Percentiles rank a stretch among this genome's conserved stretches.
phyloP scores from a whole-genome alignment of 2,888 invertebrate species.

The Athalia circularis region DNA sequence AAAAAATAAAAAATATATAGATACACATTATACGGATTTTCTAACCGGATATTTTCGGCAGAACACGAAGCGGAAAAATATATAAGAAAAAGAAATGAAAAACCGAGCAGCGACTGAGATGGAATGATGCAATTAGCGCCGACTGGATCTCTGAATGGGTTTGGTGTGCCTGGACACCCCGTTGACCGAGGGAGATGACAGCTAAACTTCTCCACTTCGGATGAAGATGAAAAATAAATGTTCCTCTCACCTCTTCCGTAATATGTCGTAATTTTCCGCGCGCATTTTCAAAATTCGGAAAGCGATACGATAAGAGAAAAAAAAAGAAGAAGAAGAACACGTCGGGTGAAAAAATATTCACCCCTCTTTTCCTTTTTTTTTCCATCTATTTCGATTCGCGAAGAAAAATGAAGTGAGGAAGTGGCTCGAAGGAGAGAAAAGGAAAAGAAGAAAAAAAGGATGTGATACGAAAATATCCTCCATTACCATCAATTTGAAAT shows the following conservation, averaged over 20 bases:
- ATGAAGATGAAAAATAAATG: constrained; percentile 33
- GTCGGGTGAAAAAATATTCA: too few species aligned
- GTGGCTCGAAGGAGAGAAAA: too few species aligned
- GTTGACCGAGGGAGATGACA: constrained; percentile 40
- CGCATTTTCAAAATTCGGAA: background rate
- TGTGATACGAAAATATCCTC: too few species aligned
- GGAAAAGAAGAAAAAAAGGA: too few species aligned
- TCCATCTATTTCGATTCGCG: too few species aligned
- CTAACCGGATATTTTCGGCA: background rate
- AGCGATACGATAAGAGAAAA: background rate
- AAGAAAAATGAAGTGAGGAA: too few species aligned
- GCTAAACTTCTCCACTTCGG: constrained; percentile 3
- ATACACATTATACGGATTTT: background rate
- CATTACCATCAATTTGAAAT: too few species aligned
- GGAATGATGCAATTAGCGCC: constrained; percentile 39
- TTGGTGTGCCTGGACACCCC: constrained; percentile 33
- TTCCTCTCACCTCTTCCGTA: background rate
- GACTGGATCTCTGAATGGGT: constrained; percentile 37
- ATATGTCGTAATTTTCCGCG: background rate
- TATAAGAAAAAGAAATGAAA: background rate
- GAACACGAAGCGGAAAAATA: background rate
- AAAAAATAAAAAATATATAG: background rate
- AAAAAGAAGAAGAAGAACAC: background rate
- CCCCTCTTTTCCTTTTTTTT: too few species aligned
- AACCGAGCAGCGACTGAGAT: constrained; percentile 37